These are phyloP conservation scores for Agapornis canus DNA, from an alignment of 2,797 vertebrate species.

Conservation along the genomic window DNA sequence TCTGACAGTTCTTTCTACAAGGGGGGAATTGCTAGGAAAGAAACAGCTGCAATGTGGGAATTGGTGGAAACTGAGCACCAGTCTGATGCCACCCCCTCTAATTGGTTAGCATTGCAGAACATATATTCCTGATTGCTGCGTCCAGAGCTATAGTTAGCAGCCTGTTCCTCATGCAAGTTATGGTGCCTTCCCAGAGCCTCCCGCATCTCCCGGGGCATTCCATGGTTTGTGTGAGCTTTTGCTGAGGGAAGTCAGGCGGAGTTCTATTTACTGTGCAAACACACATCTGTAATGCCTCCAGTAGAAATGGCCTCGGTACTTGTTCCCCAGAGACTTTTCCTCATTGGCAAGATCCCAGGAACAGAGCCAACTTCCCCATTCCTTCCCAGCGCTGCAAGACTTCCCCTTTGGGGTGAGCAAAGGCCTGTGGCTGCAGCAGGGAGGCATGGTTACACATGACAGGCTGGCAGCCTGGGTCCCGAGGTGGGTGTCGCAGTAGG, in stretches of 20 bases:
- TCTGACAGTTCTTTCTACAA: background rate
- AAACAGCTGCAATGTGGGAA: background rate
- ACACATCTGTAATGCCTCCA: background rate
- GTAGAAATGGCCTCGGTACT: background rate
- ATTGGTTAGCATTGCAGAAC: background rate
- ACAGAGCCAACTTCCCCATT: rapidly evolving
- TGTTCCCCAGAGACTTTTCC: background rate
- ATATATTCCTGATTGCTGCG: background rate
- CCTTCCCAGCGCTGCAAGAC: background rate
- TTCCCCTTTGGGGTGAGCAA: background rate
- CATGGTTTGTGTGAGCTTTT: background rate
- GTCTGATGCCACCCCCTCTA: background rate
- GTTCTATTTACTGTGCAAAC: background rate
- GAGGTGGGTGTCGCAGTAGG: background rate
- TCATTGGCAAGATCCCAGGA: background rate
- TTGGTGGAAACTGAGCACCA: background rate
- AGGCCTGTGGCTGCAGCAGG: background rate
- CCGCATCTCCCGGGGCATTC: background rate
- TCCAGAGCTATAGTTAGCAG: background rate
- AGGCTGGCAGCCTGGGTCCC: no score
- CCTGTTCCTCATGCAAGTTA: rapidly evolving
- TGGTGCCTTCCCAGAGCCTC: background rate
- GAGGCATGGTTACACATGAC: rapidly evolving
- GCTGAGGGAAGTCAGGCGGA: background rate
- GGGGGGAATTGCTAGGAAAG: background rate